A percentile compares a stretch with the other conserved stretches of the same genome.
Conservation (phyloP, 2,888 invertebrate genomes). For the Liodrosophila aerea region DNA sequence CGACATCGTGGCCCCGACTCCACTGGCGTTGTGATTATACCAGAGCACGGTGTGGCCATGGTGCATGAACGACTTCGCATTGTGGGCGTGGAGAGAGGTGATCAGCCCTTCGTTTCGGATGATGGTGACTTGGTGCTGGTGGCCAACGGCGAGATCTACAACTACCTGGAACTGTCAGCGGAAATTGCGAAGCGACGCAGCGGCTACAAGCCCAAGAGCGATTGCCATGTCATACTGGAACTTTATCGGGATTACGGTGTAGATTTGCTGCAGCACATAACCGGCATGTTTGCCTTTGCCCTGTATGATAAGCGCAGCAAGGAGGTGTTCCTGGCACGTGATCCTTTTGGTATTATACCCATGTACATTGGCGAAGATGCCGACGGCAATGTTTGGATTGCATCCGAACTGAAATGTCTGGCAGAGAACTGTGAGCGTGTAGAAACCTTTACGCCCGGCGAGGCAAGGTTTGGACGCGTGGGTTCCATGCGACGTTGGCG, state of each 20-base stretch:
- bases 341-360: constrained; percentile 82
- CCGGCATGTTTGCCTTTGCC: constrained; percentile 82
- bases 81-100: constrained; percentile 79
- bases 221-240: constrained; percentile 81
- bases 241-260: constrained; percentile 79
- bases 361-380: constrained; percentile 80
- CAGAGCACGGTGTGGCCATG: constrained; percentile 78
- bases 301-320: constrained; percentile 78
- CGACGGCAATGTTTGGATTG: constrained; percentile 80
- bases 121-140: constrained; percentile 76
- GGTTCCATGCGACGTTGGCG: constrained; percentile 64
- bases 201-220: constrained; percentile 79
- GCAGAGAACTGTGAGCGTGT: constrained; percentile 74
- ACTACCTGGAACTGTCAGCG: constrained; percentile 79
- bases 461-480: constrained; percentile 71
- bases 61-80: constrained; percentile 80
- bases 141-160: constrained; percentile 82
- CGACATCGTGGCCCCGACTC: constrained; percentile 82
- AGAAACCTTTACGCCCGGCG: constrained; percentile 80
- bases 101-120: constrained; percentile 79
- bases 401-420: constrained; percentile 82
- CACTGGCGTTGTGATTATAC: constrained; percentile 75
- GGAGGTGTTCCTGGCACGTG: constrained; percentile 79
- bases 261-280: constrained; percentile 76
- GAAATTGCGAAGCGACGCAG: constrained; percentile 76